Evolutionary conservation across 2,888 invertebrate genomes (phyloP).

Genomic region (Sussaba pulchella): DNA sequence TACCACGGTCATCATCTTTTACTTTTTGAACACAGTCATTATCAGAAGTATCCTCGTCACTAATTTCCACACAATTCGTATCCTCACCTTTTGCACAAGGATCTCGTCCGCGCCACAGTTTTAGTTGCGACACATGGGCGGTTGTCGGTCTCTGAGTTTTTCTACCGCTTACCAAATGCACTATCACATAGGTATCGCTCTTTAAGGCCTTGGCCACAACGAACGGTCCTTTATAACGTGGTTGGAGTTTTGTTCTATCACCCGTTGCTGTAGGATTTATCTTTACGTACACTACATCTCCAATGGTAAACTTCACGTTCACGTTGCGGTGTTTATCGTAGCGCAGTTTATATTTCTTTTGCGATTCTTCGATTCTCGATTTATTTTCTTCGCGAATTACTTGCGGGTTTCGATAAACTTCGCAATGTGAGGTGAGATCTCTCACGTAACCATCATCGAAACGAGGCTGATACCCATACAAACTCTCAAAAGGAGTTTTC

Average conservation of each 20-base stretch:
- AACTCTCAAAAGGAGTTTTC: conserved; percentile 57
- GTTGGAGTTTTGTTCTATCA: conserved; percentile 47
- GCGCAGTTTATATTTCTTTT: conserved; percentile 11
- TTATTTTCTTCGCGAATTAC: conserved; percentile 30
- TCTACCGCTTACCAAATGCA: not conserved
- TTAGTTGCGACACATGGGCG: conserved; percentile 12
- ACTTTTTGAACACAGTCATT: too few species aligned
- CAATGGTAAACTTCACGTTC: conserved; percentile 25
- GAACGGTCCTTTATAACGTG: not conserved
- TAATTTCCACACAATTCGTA: not conserved
- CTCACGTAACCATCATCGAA: conserved; percentile 3
- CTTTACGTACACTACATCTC: conserved; percentile 46
- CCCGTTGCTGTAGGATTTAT: conserved; percentile 23
- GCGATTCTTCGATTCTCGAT: not conserved
- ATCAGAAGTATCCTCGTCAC: not conserved
- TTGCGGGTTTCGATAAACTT: not conserved
- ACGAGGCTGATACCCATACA: conserved; percentile 53
- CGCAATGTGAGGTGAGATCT: not conserved
- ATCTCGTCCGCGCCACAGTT: conserved; percentile 14
- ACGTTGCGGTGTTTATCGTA: conserved; percentile 28
- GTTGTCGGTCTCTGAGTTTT: not conserved
- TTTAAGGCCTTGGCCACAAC: not conserved
- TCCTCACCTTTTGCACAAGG: not conserved
- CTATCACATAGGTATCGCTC: conserved; percentile 11
- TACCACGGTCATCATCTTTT: not conserved